Conservation (phyloP, 53 echinoderm and acorn worm genomes). For the Stichopus horrens region DNA sequence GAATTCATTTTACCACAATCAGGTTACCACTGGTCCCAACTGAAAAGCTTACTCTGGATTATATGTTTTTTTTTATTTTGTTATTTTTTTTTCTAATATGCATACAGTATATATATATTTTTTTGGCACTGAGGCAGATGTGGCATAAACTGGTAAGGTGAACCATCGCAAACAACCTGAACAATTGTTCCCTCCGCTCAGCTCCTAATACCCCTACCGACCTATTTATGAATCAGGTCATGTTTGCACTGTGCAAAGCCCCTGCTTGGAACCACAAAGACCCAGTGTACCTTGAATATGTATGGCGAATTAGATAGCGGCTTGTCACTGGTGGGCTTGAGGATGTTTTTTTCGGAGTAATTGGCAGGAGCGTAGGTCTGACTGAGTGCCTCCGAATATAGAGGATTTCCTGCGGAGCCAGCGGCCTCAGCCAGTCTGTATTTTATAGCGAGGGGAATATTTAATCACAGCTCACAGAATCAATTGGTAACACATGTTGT, state of each 20-base stretch:
- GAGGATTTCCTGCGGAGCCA: not conserved
- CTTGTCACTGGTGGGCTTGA: not conserved
- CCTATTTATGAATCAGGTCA: slow-evolving; percentile 38
- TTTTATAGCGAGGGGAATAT: not conserved
- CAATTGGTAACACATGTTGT: slow-evolving; percentile 9
- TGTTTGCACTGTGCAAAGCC: slow-evolving; percentile 15
- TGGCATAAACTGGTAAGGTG: slow-evolving; percentile 29
- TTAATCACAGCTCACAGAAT: not conserved
- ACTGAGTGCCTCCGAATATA: not conserved
- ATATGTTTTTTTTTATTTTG: not conserved
- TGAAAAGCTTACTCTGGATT: not conserved
- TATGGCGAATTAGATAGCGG: not conserved
- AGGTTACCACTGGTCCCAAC: slow-evolving; percentile 8
- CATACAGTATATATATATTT: not conserved
- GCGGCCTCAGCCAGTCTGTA: not conserved
- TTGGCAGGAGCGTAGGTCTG: slow-evolving; percentile 1
- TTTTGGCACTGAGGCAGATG: not conserved
- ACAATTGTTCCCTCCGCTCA: slow-evolving; percentile 7
- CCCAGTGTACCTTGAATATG: not conserved
- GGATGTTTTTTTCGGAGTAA: not conserved
- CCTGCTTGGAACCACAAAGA: not conserved
- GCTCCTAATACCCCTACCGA: not conserved
- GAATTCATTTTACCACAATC: slow-evolving; percentile 19
- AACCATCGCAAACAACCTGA: slow-evolving; percentile 16
- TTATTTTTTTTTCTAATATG: not conserved